phyloP scores from a whole-genome alignment of 2,797 vertebrate species.

The Smutsia temminckii region DNA sequence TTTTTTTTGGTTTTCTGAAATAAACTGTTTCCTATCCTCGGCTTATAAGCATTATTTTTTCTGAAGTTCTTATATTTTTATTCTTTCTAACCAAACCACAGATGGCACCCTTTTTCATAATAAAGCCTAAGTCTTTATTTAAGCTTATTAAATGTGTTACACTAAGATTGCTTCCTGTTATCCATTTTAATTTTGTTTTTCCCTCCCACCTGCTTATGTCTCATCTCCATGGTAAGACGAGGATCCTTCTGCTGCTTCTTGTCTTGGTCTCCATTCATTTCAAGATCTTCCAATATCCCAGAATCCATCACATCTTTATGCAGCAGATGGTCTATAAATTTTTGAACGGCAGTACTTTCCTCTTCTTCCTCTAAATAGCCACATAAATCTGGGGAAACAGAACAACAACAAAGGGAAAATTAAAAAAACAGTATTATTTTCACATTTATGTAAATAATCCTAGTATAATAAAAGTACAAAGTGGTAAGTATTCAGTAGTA shows the following conservation, averaged over 20 bases:
- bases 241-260: constrained; percentile 86
- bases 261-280: constrained; percentile 84
- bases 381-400: constrained; percentile 89
- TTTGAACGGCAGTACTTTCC: constrained; percentile 87
- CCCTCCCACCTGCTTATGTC: constrained; percentile 90
- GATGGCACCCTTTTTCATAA: constrained; percentile 80
- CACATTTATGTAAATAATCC: constrained; percentile 47
- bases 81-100: constrained; percentile 79
- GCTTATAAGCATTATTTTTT: constrained; percentile 75
- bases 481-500: constrained; percentile 21
- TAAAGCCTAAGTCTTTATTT: constrained; percentile 79
- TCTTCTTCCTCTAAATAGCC: constrained; percentile 89
- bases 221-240: constrained; percentile 91
- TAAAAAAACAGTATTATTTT: constrained; percentile 35
- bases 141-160: constrained; percentile 82
- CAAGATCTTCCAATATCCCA: constrained; percentile 85
- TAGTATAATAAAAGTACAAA: constrained; percentile 45
- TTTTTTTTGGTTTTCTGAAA: constrained; percentile 66
- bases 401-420: constrained; percentile 33
- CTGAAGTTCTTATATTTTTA: constrained; percentile 78
- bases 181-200: constrained; percentile 79
- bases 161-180: constrained; percentile 74
- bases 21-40: constrained; percentile 66
- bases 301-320: constrained; percentile 88
- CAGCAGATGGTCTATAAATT: constrained; percentile 92